Conservation (phyloP, 2,797 vertebrate genomes). For the Amphiprion clarkii region DNA sequence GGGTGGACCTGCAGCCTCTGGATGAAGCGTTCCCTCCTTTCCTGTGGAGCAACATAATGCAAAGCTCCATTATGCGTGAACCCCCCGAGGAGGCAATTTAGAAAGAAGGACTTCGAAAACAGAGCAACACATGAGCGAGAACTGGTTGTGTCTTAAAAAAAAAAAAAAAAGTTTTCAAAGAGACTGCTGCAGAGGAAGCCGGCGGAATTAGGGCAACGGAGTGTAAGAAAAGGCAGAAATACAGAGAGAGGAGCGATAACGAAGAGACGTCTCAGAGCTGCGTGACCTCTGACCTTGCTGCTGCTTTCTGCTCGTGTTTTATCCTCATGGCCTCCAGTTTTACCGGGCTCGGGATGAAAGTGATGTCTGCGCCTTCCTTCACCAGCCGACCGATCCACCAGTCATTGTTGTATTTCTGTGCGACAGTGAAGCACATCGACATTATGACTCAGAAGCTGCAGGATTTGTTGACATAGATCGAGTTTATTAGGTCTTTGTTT, state of each 20-base stretch:
- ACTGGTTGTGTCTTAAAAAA: conserved; percentile 27
- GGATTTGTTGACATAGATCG: not conserved
- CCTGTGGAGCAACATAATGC: conserved; percentile 82
- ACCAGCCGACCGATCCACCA: conserved; percentile 98
- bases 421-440: not conserved
- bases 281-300: conserved; percentile 81
- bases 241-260: conserved; percentile 9
- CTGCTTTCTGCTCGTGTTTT: conserved; percentile 95
- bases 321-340: conserved; percentile 95
- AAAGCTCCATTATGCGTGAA: conserved; percentile 65
- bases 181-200: conserved; percentile 15
- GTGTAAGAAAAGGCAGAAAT: conserved; percentile 7
- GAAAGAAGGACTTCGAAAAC: conserved; percentile 53
- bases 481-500: not conserved
- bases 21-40: conserved; percentile 90
- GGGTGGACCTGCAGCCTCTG: conserved; percentile 93
- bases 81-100: conserved; percentile 67
- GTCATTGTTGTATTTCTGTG: conserved; percentile 97
- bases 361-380: conserved; percentile 96
- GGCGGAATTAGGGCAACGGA: conserved; percentile 36
- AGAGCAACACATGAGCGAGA: conserved; percentile 52
- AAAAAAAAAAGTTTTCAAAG: conserved; percentile 45
- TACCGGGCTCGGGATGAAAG: conserved; percentile 97
- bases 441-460: not conserved
- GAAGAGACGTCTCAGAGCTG: conserved; percentile 13